Evolutionary conservation across 2,888 invertebrate species (phyloP), one percentile per base, ranked within the genome.

Genomic region (Ichneumoninae sp.): DNA sequence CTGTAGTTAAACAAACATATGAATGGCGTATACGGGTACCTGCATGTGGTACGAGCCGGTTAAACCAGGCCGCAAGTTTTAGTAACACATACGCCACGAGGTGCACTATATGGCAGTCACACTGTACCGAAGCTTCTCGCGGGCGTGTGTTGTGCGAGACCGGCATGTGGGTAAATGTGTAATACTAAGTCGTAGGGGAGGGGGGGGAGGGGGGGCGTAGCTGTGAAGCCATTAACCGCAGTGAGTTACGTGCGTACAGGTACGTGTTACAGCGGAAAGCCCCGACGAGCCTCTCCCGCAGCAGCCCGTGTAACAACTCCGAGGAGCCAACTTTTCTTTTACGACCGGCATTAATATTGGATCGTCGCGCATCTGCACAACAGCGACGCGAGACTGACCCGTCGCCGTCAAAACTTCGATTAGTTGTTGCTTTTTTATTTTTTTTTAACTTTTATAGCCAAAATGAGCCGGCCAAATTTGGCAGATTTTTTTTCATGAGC

Each of bases 191-290:
- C 65, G 77, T 22, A 10, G 7, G 16, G 68, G 50, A 62, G 44
- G 72, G 54, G 66, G 60, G 50, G 40, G 44, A 47, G 70, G 44
- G 68, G 26, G 68, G 50, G 40, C 10, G 40, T 68, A 71, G 40
- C 30, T 52, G 66, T 33, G 60, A 57, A 62, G 82, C 82, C 82
- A 82, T 82, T 82, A 82, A 78, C 77, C 77, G 72, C 60, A 69
- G 77, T 82, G 82, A 82, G 82, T 82, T 82, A 82, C 72, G 83
- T 74, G 78, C 75, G 74, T 79, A 70, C 79, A 75, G 79, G 83
- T 83, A 75, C 74, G 79, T 75, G 83, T 62, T 83, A 47, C 36
- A 54, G 79, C 16, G 10, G 57, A 57, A 83, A 65, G 62, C 69
- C 52, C n/a, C 22, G 33, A 30, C 33, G 47, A 26, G 60, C n/a